Base-by-base conservation (phyloP, 2,113 vertebrate genomes). In the Stegostoma tigrinum region DNA sequence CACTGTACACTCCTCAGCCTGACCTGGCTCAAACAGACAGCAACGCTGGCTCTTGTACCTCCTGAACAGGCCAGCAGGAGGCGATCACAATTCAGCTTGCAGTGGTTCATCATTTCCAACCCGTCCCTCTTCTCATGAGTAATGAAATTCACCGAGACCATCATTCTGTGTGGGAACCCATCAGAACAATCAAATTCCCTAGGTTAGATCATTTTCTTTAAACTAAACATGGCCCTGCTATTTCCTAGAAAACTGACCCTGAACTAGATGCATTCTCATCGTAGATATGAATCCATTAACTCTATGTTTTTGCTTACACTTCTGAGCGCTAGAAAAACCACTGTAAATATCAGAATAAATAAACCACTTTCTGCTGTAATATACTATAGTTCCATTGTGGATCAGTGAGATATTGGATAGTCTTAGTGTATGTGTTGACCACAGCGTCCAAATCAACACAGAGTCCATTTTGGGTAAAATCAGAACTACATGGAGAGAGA, bases 341-440 rank as follows among this genome's bases (percentile, higher is more conserved):
- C 61, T 90, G 87, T 93, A 66, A 66, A 93, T 93, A 93, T n/a
- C 6, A 42, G 34, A 67, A 67, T 34, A 93, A 89, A 55, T 89
- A 66, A 93, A n/a, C 30, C 2, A 90, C 27, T 80, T 38, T 89
- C 3, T 61, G 52, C 27, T 90, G 87, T 10, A 90, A 66, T 34
- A 12, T 34, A 61, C 27, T 64, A n/a, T 55, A 64, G 17, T 3
- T 83, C 3, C 19, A 14, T 15, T 1, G 4, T 5, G 5, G n/a
- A 83, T 83, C 34, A 38, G 75, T 38, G 75, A 80, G 75, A 52
- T 8, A 30, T 21, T 3, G 45, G 83, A 27, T 2, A 30, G 14
- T 87, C 38, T 48, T 24, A 42, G 42, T 30, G 24, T 52, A 1
- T 45, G 83, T 85, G n/a, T 6, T 3, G 17, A 7, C 80, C 72